These are phyloP conservation scores for Leucosticte australis DNA, from an alignment of 2,113 vertebrate species.

Conservation along the genomic window DNA sequence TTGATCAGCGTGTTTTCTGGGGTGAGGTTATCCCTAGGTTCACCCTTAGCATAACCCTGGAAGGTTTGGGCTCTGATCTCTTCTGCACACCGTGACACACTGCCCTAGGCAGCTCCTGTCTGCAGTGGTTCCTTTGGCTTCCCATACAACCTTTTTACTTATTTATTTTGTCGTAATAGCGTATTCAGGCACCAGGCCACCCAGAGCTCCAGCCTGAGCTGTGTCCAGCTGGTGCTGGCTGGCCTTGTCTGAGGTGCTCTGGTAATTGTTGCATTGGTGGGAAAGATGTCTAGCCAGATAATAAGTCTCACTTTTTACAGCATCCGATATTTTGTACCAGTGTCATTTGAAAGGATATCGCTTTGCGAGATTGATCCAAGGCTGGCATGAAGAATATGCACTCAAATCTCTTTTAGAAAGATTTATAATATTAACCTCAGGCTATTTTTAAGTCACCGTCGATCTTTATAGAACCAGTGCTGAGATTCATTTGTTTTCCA, in stretches of 20 bases:
- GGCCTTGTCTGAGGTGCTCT: background rate
- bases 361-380: constrained; percentile 73
- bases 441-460: constrained; percentile 77
- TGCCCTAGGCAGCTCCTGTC: background rate
- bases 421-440: constrained; percentile 82
- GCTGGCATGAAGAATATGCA: constrained; percentile 76
- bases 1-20: accelerated
- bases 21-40: background rate
- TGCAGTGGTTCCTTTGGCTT: background rate
- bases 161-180: background rate
- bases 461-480: constrained; percentile 76
- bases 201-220: background rate
- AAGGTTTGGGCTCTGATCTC: background rate
- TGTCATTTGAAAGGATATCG: constrained; percentile 71
- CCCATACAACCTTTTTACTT: background rate
- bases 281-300: constrained; percentile 11
- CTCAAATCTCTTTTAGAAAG: constrained; percentile 79
- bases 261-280: background rate
- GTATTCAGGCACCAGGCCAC: background rate
- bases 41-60: background rate
- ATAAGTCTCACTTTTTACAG: constrained; percentile 59
- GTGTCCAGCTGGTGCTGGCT: background rate
- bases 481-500: constrained; percentile 79
- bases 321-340: constrained; percentile 64
- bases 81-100: background rate